Evolutionary conservation across 2,888 invertebrate species (phyloP), one percentile per base, ranked within the genome.

Genomic region (Eledona agricola): DNA sequence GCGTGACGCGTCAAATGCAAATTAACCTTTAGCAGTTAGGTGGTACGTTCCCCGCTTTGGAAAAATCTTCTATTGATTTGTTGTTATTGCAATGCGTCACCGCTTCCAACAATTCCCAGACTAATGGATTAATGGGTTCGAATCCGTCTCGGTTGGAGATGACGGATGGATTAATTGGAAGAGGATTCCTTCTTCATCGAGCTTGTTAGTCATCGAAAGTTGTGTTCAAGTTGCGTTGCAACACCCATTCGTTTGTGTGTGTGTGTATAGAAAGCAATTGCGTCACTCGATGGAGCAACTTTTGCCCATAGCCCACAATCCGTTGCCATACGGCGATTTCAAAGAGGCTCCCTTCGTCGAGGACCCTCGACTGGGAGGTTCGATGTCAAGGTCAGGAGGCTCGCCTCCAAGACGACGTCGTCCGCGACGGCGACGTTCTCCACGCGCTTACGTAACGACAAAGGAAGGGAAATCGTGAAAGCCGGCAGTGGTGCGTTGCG

Each of bases 261-360:
- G 17, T 34, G 31, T 42, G 12, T 42, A 22, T 42, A 42, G 42
- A 42, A 42, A 42, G 42, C 42, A 16, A 22, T 42, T 42, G 31
- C 42, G 42, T 42, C 42, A 42, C 15, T 3, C 15, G 12, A 26
- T 42, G 42, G 42, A 42, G 42, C 16, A 42, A 42, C 20, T n/a
- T n/a, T n/a, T 31, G 42, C 29, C 29, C 42, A 31, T 42, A 17
- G 20, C 40, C 40, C 26, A 35, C 35, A 32, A 13, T 28, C 15
- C 17, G 40, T 40, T 42, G 31, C 42, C 13, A 25, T 16, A 42
- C 31, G n/a, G n/a, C n/a, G n/a, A n/a, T n/a, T n/a, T n/a, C n/a
- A n/a, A n/a, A n/a, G n/a, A n/a, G n/a, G n/a, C n/a, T n/a, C n/a
- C n/a, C n/a, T n/a, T n/a, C n/a, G n/a, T n/a, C n/a, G n/a, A n/a